These are phyloP conservation scores for Anoplolepis gracilipes DNA, from an alignment of 1,140 invertebrate species.

Conservation along the genomic window DNA sequence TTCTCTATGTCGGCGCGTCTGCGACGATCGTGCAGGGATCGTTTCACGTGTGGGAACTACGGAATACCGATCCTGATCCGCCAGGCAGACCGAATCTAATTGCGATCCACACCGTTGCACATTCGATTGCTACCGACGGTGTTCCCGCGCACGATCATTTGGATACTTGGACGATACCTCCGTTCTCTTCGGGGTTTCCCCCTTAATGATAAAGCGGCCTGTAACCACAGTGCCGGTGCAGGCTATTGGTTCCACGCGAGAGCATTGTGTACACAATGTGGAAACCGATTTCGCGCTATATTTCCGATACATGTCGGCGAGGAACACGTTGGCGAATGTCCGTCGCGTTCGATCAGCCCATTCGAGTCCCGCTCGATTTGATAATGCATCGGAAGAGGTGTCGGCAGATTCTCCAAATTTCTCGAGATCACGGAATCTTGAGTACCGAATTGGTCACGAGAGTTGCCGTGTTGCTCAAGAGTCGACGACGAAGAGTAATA, in stretches of 20 bases:
- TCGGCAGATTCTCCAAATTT: neutral
- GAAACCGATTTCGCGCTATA: constrained; percentile 44
- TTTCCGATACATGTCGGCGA: neutral
- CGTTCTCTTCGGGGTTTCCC: constrained; percentile 36
- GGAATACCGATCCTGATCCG: constrained; percentile 53
- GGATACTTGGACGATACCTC: constrained; percentile 17
- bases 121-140: constrained; percentile 57
- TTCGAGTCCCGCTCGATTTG: neutral
- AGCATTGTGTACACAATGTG: constrained; percentile 60
- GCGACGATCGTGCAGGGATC: neutral
- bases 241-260: constrained; percentile 58
- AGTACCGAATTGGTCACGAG: neutral
- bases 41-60: constrained; percentile 42
- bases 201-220: constrained; percentile 58
- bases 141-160: constrained; percentile 52
- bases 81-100: constrained; percentile 59
- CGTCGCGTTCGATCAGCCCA: constrained; percentile 2
- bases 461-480: neutral
- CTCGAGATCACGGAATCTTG: neutral
- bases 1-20: no score
- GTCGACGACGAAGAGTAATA: neutral
- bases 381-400: neutral
- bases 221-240: constrained; percentile 43
- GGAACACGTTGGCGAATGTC: neutral
- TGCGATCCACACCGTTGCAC: constrained; percentile 61